phyloP scores from a whole-genome alignment of 2,888 invertebrate species.

The Amblyjoppa proteus region DNA sequence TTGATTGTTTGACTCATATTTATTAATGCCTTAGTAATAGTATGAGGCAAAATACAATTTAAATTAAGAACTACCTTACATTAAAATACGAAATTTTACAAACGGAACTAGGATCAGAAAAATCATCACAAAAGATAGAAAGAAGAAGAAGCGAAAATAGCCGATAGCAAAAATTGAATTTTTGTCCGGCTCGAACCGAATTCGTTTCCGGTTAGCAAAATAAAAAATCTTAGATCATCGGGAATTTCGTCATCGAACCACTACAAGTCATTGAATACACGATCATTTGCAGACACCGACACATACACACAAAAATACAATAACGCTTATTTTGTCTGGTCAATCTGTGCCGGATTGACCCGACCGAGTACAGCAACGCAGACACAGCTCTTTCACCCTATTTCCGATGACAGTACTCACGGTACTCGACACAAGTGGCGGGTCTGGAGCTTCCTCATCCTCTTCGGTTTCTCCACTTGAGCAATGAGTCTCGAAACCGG shows the following conservation, averaged over 20 bases:
- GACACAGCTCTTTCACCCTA: conserved; percentile 59
- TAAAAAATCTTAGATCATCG: conserved; percentile 42
- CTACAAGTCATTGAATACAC: conserved; percentile 13
- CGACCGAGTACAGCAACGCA: conserved; percentile 28
- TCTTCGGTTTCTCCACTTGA: conserved; percentile 11
- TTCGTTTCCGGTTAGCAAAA: conserved; percentile 10
- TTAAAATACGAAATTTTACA: too few relatives aligned
- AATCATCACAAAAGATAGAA: too few relatives aligned
- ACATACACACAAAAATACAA: conserved; percentile 32
- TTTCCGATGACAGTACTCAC: conserved; percentile 37
- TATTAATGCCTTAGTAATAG: too few relatives aligned
- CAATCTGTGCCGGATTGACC: conserved; percentile 33
- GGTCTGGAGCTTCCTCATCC: conserved; percentile 14
- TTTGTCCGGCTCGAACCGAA: conserved; percentile 53
- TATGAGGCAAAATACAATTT: too few relatives aligned
- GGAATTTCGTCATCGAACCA: conserved; percentile 6
- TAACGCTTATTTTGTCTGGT: conserved; percentile 10
- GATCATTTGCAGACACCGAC: not conserved
- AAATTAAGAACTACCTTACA: too few relatives aligned
- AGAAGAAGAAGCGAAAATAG: conserved; percentile 11
- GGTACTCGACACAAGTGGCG: conserved; percentile 5
- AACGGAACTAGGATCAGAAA: too few relatives aligned
- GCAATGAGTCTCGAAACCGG: conserved; percentile 32
- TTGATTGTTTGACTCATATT: too few relatives aligned
- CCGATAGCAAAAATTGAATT: conserved; percentile 60